Evolutionary conservation across 2,113 vertebrate species (phyloP).

Genomic region (Solea solea): DNA sequence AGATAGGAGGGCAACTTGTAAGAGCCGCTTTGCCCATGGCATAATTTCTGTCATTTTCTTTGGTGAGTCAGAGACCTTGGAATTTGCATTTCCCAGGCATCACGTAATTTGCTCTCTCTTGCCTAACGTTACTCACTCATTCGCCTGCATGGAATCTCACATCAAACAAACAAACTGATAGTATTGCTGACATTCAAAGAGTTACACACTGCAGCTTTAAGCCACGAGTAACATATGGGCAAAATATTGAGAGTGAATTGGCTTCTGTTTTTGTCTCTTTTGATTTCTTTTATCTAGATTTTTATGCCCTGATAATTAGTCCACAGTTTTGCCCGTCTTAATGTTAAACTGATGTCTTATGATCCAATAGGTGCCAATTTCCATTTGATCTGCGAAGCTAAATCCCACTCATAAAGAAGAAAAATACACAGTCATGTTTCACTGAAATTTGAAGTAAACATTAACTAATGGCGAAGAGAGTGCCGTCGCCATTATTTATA

Average conservation of each 20-base stretch:
- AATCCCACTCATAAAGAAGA: background rate
- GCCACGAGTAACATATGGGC: background rate
- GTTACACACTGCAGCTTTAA: background rate
- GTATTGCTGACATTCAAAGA: too few relatives aligned
- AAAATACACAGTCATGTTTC: background rate
- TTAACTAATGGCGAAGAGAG: background rate
- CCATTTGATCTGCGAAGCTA: background rate
- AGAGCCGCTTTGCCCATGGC: too few relatives aligned
- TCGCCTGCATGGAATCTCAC: too few relatives aligned
- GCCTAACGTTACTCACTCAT: too few relatives aligned
- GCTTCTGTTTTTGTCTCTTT: background rate
- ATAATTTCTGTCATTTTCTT: too few relatives aligned
- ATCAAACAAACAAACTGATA: too few relatives aligned
- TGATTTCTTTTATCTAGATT: background rate
- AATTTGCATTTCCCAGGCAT: too few relatives aligned
- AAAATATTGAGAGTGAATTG: background rate
- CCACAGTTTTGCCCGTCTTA: background rate
- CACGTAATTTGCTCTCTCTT: too few relatives aligned
- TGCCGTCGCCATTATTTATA: background rate
- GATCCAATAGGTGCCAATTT: background rate
- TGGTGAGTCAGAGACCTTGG: too few relatives aligned
- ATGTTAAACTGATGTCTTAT: slow-evolving; percentile 2
- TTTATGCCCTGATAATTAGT: background rate
- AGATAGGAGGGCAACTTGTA: too few relatives aligned
- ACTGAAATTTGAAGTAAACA: background rate